These are phyloP conservation scores for Nephrocerus scutellatus DNA, from an alignment of 2,888 invertebrate genomes.

Conservation along the genomic window DNA sequence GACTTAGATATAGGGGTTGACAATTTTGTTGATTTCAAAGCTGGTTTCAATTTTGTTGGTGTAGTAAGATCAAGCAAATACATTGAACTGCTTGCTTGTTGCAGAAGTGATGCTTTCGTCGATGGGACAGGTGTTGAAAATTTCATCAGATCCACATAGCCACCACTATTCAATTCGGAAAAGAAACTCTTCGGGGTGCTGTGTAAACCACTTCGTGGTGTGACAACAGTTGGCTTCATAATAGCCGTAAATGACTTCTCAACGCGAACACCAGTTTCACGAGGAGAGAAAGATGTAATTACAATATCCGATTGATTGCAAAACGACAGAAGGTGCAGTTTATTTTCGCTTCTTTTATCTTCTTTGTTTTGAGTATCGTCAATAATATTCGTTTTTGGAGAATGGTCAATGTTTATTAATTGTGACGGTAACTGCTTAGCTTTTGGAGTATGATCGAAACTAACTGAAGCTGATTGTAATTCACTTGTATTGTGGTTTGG, in stretches of 20 bases:
- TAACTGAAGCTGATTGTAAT: slow-evolving; percentile 1
- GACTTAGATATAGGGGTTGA: not conserved
- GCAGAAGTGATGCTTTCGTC: slow-evolving; percentile 17
- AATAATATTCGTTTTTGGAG: slow-evolving; percentile 16
- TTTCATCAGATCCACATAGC: slow-evolving; percentile 28
- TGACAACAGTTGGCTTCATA: slow-evolving; percentile 17
- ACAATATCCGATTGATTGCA: slow-evolving; percentile 37
- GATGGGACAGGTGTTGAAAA: slow-evolving; percentile 36
- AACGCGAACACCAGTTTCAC: slow-evolving; percentile 33
- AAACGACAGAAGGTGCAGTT: slow-evolving; percentile 22
- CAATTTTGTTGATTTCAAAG: not conserved
- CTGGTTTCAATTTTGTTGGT: slow-evolving; percentile 27
- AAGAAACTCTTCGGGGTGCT: slow-evolving; percentile 33
- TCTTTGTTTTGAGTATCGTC: slow-evolving; percentile 31
- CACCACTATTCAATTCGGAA: slow-evolving; percentile 28
- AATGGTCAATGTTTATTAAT: too few relatives aligned
- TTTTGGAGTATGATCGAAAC: slow-evolving; percentile 4
- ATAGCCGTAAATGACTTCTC: slow-evolving; percentile 40
- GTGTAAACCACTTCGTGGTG: slow-evolving; percentile 28
- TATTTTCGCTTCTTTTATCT: slow-evolving; percentile 26
- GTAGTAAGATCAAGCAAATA: slow-evolving; percentile 42
- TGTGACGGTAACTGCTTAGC: slow-evolving; percentile 14
- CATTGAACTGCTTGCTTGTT: slow-evolving; percentile 33
- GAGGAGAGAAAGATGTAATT: slow-evolving; percentile 43
- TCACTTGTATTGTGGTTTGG: not conserved